Evolutionary conservation across 2,888 invertebrate genomes (phyloP).

Genomic region (Luffia ferchaultella): DNA sequence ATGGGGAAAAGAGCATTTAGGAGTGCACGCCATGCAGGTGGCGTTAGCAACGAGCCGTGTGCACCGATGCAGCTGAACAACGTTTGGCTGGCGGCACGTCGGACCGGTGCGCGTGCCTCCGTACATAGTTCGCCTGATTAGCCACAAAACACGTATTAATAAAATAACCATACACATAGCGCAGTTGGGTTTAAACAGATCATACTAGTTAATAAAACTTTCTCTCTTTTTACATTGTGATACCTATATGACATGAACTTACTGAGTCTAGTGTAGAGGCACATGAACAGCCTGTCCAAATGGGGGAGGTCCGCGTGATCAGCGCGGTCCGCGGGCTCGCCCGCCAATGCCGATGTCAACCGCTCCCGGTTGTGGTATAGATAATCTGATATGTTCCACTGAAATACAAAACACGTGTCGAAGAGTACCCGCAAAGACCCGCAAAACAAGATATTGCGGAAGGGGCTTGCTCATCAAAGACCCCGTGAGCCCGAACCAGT

Average conservation of each 20-base stretch:
- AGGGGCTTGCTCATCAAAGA: too few relatives aligned
- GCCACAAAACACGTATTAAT: slow-evolving; percentile 1
- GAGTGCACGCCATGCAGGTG: slow-evolving; percentile 92
- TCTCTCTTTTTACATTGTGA: too few relatives aligned
- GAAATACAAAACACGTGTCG: too few relatives aligned
- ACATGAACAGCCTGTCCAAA: slow-evolving; percentile 96
- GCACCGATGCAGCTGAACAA: slow-evolving; percentile 97
- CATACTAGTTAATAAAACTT: too few relatives aligned
- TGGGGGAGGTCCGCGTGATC: slow-evolving; percentile 86
- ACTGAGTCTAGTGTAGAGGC: slow-evolving; percentile 86
- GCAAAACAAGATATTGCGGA: too few relatives aligned
- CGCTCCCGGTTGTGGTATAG: slow-evolving; percentile 94
- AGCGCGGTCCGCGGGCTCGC: slow-evolving; percentile 79
- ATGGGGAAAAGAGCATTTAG: slow-evolving; percentile 95
- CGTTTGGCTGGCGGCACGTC: slow-evolving; percentile 97
- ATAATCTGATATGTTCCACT: slow-evolving; percentile 99
- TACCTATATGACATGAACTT: too few relatives aligned
- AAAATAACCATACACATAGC: too few relatives aligned
- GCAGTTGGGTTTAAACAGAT: too few relatives aligned
- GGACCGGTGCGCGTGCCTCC: slow-evolving; percentile 93
- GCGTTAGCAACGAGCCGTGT: slow-evolving; percentile 88
- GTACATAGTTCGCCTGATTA: slow-evolving; percentile 85
- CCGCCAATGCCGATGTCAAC: slow-evolving; percentile 75
- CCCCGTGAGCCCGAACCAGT: too few relatives aligned
- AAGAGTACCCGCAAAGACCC: too few relatives aligned